Percentiles rank a stretch among this genome's conserved stretches.
These are phyloP conservation scores for Fratercula arctica DNA, from an alignment of 2,797 vertebrate genomes.

Conservation along the genomic window DNA sequence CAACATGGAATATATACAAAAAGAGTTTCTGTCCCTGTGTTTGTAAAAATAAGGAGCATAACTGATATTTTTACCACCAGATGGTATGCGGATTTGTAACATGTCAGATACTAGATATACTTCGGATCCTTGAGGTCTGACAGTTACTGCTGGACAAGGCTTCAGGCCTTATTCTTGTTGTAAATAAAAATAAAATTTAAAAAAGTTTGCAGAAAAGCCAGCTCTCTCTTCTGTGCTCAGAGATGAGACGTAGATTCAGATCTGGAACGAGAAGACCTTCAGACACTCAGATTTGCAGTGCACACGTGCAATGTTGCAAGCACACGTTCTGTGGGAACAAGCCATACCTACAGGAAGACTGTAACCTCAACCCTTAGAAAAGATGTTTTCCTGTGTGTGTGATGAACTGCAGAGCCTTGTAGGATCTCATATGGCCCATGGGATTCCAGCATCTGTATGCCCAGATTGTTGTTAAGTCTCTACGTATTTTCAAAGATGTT, in stretches of 20 bases:
- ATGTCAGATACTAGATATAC: neutral
- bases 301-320: neutral
- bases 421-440: neutral
- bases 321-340: neutral
- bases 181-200: neutral
- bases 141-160: neutral
- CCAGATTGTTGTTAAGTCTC: neutral
- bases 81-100: neutral
- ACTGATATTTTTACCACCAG: neutral
- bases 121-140: neutral
- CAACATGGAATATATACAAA: accelerated
- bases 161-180: neutral
- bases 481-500: neutral
- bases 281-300: neutral
- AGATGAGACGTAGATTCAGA: neutral
- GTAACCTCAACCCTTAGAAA: neutral
- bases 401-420: neutral
- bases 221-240: neutral
- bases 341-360: neutral
- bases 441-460: neutral
- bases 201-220: neutral
- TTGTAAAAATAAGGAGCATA: neutral
- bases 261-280: neutral
- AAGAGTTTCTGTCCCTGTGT: too few species aligned
- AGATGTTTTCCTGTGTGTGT: neutral